Percentiles rank a stretch among this genome's conserved stretches.
phyloP scores from a whole-genome alignment of 2,113 vertebrate species.

The Platichthys flesus region DNA sequence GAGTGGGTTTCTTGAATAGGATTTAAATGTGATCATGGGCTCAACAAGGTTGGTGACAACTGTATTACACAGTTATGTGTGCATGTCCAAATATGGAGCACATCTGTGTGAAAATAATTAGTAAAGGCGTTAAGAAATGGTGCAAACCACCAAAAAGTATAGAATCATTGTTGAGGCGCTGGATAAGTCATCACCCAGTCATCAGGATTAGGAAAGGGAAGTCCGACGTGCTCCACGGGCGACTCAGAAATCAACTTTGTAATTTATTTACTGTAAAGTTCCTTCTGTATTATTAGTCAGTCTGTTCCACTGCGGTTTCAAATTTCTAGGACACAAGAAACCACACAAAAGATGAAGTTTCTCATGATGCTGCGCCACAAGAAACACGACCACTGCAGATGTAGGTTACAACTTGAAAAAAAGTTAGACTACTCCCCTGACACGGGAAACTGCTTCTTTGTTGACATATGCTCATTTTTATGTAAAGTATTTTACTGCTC shows the following conservation, averaged over 20 bases:
- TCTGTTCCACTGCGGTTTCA: background rate
- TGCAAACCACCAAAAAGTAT: too few species aligned
- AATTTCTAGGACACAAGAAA: conserved; percentile 28
- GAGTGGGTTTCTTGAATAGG: too few species aligned
- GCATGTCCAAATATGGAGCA: background rate
- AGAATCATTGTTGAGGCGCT: too few species aligned
- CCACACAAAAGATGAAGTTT: conserved; percentile 9
- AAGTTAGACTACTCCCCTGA: background rate
- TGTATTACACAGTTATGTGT: background rate
- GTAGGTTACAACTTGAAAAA: background rate
- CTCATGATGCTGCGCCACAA: conserved; percentile 12
- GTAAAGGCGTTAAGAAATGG: too few species aligned
- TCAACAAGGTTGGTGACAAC: too few species aligned
- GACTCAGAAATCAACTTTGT: background rate
- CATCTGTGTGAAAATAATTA: background rate
- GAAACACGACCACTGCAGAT: background rate
- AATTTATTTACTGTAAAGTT: background rate
- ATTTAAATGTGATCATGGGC: too few species aligned
- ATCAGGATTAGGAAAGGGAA: too few species aligned
- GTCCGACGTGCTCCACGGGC: background rate
- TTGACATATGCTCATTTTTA: background rate
- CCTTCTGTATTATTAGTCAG: background rate
- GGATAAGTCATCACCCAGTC: too few species aligned
- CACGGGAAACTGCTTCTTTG: background rate
- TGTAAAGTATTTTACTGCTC: too few species aligned